A percentile compares a stretch with the other conserved stretches of the same genome.
Evolutionary conservation across 2,888 invertebrate genomes (phyloP).

Genomic region (Lissonota sp.): DNA sequence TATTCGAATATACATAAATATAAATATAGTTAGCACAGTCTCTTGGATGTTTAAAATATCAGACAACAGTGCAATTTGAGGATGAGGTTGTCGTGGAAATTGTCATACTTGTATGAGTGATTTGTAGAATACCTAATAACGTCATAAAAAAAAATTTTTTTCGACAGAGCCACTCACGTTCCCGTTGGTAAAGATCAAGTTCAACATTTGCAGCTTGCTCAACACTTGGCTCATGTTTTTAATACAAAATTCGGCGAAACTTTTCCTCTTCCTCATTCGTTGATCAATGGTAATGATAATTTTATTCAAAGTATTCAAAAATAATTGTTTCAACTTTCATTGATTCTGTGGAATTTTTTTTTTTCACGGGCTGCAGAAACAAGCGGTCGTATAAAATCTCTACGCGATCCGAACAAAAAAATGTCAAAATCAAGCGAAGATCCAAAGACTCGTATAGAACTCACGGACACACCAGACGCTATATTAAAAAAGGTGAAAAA

Average conservation of each 20-base stretch:
- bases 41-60: too few species aligned
- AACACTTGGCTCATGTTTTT: conserved; percentile 92
- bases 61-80: too few species aligned
- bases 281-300: conserved; percentile 86
- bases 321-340: not conserved
- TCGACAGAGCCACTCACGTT: conserved; percentile 92
- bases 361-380: conserved; percentile 82
- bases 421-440: conserved; percentile 99
- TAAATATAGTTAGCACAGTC: too few species aligned
- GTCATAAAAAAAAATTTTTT: not conserved
- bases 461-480: conserved; percentile 90
- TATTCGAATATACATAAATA: too few species aligned
- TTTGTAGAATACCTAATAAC: not conserved
- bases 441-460: conserved; percentile 90
- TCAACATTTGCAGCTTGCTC: conserved; percentile 93
- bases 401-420: conserved; percentile 94
- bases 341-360: not conserved
- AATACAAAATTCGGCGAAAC: conserved; percentile 90
- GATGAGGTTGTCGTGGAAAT: too few species aligned
- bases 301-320: conserved; percentile 2
- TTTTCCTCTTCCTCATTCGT: conserved; percentile 91
- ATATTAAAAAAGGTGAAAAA: conserved; percentile 92
- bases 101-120: not conserved
- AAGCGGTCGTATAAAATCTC: conserved; percentile 89
- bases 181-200: conserved; percentile 98